These are phyloP conservation scores for Odontamblyopus lacepedii DNA, from an alignment of 2,797 vertebrate species.

Conservation along the genomic window DNA sequence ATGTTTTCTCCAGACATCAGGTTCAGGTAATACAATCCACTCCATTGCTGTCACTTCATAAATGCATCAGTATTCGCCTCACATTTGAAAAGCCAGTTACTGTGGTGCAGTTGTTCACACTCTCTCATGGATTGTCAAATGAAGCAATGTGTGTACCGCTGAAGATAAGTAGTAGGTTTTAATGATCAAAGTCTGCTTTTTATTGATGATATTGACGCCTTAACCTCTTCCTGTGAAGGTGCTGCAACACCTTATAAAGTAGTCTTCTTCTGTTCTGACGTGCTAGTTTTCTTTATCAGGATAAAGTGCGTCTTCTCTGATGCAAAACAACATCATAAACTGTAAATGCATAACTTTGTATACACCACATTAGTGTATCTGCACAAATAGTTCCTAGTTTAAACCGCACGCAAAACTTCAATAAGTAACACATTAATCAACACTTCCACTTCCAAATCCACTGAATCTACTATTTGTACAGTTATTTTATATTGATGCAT, in stretches of 20 bases:
- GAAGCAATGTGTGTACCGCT: not conserved
- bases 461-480: too few relatives aligned
- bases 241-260: not conserved
- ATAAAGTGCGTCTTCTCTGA: not conserved
- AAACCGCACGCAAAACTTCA: too few relatives aligned
- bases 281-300: not conserved
- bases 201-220: slow-evolving; percentile 4
- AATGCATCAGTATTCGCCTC: slow-evolving; percentile 3
- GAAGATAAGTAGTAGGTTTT: not conserved
- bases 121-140: not conserved
- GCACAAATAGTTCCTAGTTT: not conserved
- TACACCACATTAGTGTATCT: too few relatives aligned
- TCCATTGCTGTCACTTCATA: slow-evolving; percentile 34
- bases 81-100: not conserved
- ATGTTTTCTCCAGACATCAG: not conserved
- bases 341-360: not conserved
- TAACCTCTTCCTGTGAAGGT: not conserved
- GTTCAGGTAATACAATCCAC: slow-evolving; percentile 9
- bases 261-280: not conserved
- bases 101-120: not conserved
- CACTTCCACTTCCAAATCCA: too few relatives aligned
- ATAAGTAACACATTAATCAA: too few relatives aligned
- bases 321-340: not conserved
- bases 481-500: too few relatives aligned
- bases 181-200: slow-evolving; percentile 40